phyloP scores from a whole-genome alignment of 2,113 vertebrate genomes.

The Globicephala melas region DNA sequence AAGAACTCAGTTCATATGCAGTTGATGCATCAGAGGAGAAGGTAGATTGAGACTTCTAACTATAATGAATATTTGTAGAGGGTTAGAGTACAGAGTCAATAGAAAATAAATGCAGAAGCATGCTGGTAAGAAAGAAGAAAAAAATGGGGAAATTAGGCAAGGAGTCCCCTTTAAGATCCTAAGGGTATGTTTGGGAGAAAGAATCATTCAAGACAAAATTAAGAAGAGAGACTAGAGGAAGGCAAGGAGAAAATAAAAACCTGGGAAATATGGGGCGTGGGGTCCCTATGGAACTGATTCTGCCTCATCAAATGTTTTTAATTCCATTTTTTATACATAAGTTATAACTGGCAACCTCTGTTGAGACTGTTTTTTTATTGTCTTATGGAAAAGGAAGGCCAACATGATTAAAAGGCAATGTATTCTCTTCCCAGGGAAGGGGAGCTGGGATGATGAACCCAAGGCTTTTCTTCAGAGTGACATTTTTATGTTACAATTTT shows the following conservation, averaged over 20 bases:
- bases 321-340: slow-evolving; percentile 72
- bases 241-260: slow-evolving; percentile 52
- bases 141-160: neutral
- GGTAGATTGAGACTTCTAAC: neutral
- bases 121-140: neutral
- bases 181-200: slow-evolving; percentile 38
- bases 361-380: slow-evolving; percentile 71
- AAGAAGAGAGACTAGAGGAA: slow-evolving; percentile 46
- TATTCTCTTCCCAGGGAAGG: slow-evolving; percentile 60
- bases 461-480: slow-evolving; percentile 68
- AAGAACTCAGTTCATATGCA: neutral
- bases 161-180: neutral
- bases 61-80: neutral
- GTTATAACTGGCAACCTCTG: slow-evolving; percentile 67
- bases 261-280: slow-evolving; percentile 33
- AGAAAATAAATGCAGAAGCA: neutral
- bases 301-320: slow-evolving; percentile 68
- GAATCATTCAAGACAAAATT: slow-evolving; percentile 56
- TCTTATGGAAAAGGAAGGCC: slow-evolving; percentile 66
- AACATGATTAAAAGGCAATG: slow-evolving; percentile 65
- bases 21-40: neutral
- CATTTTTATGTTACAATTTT: slow-evolving; percentile 69
- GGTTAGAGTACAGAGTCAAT: neutral
- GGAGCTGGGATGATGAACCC: slow-evolving; percentile 53
- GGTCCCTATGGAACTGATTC: slow-evolving; percentile 19